phyloP scores from a whole-genome alignment of 2,113 vertebrate species.

The Carassius gibelio region DNA sequence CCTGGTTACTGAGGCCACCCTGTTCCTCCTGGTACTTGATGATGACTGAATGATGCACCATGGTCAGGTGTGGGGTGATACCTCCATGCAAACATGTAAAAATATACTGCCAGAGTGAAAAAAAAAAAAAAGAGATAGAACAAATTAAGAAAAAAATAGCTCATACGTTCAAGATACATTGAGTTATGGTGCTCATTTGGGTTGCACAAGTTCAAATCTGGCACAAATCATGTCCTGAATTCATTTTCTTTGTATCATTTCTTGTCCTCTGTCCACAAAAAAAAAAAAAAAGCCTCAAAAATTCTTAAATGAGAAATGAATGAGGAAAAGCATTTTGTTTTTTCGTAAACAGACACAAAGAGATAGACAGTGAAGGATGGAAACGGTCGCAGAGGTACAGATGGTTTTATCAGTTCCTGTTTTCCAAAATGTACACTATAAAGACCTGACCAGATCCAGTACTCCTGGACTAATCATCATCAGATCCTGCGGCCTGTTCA shows the following conservation, averaged over 20 bases:
- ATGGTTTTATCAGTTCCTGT: constrained; percentile 34
- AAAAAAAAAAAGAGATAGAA: background rate
- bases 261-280: background rate
- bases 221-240: no score
- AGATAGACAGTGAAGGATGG: background rate
- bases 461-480: constrained; percentile 52
- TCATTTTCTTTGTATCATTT: background rate
- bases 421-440: constrained; percentile 24
- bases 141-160: background rate
- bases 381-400: background rate
- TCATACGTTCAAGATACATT: no score
- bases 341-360: background rate
- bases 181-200: background rate
- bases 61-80: constrained; percentile 85
- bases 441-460: constrained; percentile 53
- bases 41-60: constrained; percentile 89
- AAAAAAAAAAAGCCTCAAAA: background rate
- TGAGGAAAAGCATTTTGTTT: background rate
- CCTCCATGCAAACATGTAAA: constrained; percentile 85
- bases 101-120: constrained; percentile 80
- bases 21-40: constrained; percentile 86
- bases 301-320: background rate
- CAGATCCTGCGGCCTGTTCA: constrained; percentile 70
- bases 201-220: background rate
- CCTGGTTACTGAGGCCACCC: constrained; percentile 74